A percentile compares a stretch with the other conserved stretches of the same genome.
Evolutionary conservation across 2,113 vertebrate genomes (phyloP).

Genomic region (Heloderma charlesbogerti): DNA sequence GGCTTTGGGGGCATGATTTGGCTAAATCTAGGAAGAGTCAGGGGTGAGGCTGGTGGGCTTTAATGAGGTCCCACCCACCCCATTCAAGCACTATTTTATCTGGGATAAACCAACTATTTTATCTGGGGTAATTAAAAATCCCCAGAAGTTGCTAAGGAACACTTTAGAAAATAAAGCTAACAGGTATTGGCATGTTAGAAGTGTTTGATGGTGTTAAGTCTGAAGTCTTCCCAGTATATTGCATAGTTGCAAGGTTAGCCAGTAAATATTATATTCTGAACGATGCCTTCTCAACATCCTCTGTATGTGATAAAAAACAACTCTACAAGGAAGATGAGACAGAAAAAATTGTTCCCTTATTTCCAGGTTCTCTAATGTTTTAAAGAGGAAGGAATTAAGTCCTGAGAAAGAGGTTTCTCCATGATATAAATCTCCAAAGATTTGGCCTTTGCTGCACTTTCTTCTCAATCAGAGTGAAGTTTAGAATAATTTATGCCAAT

Average conservation of each 20-base stretch:
- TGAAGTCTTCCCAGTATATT: neutral
- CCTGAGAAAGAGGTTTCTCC: conserved; percentile 51
- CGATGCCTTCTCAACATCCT: neutral
- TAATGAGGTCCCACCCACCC: neutral
- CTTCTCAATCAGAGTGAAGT: conserved; percentile 29
- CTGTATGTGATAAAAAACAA: conserved; percentile 3
- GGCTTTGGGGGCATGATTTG: neutral
- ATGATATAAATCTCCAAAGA: conserved; percentile 21
- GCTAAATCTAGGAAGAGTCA: neutral
- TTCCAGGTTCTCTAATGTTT: conserved; percentile 36
- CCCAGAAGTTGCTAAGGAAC: neutral
- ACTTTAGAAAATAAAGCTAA: neutral
- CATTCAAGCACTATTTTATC: neutral
- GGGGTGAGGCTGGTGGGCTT: neutral
- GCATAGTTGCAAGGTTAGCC: neutral
- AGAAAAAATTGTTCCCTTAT: conserved; percentile 44
- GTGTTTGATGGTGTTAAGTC: neutral
- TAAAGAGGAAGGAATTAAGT: conserved; percentile 49
- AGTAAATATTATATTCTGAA: neutral
- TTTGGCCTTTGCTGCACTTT: conserved; percentile 62
- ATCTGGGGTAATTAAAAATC: neutral
- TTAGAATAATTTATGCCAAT: conserved; percentile 19
- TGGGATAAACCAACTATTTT: neutral
- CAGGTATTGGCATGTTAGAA: neutral
- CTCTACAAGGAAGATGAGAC: neutral